Percentiles rank a stretch among this genome's conserved stretches.
Conservation (phyloP, 2,888 invertebrate genomes). For the Synanthedon tipuliformis region DNA sequence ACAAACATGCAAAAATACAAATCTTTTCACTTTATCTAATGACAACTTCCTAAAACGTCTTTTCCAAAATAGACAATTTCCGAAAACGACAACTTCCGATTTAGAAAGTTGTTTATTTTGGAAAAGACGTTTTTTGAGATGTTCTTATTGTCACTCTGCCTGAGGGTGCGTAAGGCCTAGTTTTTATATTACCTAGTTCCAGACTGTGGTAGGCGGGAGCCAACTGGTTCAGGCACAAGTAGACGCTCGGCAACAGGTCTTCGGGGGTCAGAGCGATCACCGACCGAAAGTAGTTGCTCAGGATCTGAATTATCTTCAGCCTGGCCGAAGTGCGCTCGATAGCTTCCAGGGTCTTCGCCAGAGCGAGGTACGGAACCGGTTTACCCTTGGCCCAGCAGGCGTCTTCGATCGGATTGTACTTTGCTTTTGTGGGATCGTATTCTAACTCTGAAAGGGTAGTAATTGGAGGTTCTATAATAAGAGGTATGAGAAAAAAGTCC, state of each 20-base stretch:
- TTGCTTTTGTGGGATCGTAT: conserved; percentile 77
- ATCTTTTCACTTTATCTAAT: too few relatives aligned
- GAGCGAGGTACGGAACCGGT: conserved; percentile 90
- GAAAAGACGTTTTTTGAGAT: too few relatives aligned
- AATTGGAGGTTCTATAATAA: too few relatives aligned
- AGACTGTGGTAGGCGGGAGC: conserved; percentile 90
- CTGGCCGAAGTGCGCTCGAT: conserved; percentile 89
- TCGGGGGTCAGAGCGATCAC: conserved; percentile 88
- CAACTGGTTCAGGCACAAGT: conserved; percentile 94
- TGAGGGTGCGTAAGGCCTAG: too few relatives aligned
- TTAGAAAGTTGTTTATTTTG: too few relatives aligned
- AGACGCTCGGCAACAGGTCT: conserved; percentile 91
- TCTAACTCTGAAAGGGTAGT: conserved; percentile 22
- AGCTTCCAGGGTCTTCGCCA: conserved; percentile 89
- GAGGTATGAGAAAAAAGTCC: too few relatives aligned
- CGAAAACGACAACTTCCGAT: too few relatives aligned
- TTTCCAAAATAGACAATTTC: too few relatives aligned
- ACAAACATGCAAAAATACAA: too few relatives aligned
- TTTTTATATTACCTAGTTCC: conserved; percentile 66
- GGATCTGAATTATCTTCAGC: conserved; percentile 90
- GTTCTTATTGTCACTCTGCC: too few relatives aligned
- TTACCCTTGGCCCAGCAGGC: conserved; percentile 84
- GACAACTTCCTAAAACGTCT: too few relatives aligned
- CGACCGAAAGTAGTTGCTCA: conserved; percentile 90
- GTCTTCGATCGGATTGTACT: conserved; percentile 86